phyloP scores from a whole-genome alignment of 2,113 vertebrate species.

The Pleuronectes platessa region DNA sequence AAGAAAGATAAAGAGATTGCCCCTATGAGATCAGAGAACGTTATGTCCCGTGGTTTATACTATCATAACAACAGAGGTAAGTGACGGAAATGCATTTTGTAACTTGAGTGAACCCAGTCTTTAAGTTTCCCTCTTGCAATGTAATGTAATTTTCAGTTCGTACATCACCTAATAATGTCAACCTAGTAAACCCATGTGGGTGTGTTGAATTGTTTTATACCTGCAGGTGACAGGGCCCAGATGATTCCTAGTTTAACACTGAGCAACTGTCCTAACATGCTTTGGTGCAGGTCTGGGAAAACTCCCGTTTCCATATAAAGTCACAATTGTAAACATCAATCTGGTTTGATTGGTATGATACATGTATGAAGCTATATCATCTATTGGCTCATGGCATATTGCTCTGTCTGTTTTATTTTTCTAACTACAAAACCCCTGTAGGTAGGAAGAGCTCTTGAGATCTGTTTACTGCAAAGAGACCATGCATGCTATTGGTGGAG shows the following conservation, averaged over 20 bases:
- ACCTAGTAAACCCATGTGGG: background rate
- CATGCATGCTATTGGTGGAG: conserved; percentile 71
- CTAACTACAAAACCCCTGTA: conserved; percentile 33
- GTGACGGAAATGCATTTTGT: conserved; percentile 3
- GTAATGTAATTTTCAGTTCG: conserved; percentile 9
- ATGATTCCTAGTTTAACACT: conserved; percentile 18
- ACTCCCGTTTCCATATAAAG: conserved; percentile 8
- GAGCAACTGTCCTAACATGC: conserved; percentile 3
- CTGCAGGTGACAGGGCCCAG: conserved; percentile 15
- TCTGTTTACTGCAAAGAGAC: conserved; percentile 61
- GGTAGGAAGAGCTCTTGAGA: conserved; percentile 46
- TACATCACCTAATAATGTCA: conserved; percentile 39
- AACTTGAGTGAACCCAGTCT: conserved; percentile 12
- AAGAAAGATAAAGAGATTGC: background rate
- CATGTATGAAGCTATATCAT: conserved; percentile 34
- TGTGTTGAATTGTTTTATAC: conserved; percentile 31
- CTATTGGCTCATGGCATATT: conserved; percentile 32
- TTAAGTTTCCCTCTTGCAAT: conserved; percentile 14
- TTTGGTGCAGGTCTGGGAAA: background rate
- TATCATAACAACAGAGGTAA: background rate
- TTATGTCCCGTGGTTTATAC: background rate
- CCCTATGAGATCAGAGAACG: background rate
- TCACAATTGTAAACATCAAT: conserved; percentile 8
- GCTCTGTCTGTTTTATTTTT: conserved; percentile 24
- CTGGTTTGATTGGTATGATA: conserved; percentile 30